These are phyloP conservation scores for Plodia interpunctella DNA, from an alignment of 1,140 invertebrate genomes.

Conservation along the genomic window DNA sequence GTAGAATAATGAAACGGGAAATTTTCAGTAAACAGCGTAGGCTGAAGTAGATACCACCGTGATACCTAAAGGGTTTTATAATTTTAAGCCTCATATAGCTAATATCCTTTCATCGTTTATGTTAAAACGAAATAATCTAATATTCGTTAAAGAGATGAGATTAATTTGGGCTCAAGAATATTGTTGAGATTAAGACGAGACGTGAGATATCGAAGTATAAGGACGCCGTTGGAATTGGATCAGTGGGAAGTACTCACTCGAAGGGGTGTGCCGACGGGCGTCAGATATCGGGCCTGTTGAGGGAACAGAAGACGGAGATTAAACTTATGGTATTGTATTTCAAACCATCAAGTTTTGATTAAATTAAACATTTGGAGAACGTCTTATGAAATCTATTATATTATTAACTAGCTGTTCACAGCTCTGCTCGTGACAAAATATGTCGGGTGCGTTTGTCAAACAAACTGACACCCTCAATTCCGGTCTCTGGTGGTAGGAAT, in stretches of 20 bases:
- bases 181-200: conserved; percentile 19
- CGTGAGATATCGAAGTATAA: conserved; percentile 15
- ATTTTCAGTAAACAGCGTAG: not conserved
- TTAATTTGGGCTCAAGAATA: conserved; percentile 22
- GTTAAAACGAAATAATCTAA: not conserved
- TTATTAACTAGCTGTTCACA: not conserved
- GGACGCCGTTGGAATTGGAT: not conserved
- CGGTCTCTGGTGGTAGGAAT: too few species aligned
- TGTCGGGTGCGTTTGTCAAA: too few species aligned
- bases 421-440: too few species aligned
- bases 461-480: too few species aligned
- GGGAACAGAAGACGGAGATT: not conserved
- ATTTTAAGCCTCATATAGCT: too few species aligned
- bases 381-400: not conserved
- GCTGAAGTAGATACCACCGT: too few species aligned
- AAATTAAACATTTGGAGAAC: not conserved
- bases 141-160: conserved; percentile 11
- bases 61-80: too few species aligned
- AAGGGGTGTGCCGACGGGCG: not conserved
- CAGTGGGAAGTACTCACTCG: not conserved
- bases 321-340: not conserved
- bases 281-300: not conserved
- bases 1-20: not conserved
- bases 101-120: too few species aligned
- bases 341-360: conserved; percentile 1